Conservation (phyloP, 2,888 invertebrate genomes). For the Patella pellucida region DNA sequence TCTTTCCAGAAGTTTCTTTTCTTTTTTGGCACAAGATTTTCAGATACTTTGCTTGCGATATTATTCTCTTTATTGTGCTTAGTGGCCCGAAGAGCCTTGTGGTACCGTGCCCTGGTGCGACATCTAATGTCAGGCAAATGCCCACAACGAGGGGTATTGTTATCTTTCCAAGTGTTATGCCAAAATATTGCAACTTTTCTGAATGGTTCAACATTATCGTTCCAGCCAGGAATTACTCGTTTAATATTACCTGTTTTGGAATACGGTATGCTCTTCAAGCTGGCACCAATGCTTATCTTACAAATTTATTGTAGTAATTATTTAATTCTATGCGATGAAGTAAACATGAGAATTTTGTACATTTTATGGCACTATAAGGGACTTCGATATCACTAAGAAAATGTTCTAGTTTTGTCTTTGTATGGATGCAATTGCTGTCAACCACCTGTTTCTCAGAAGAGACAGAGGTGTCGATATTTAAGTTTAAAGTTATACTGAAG, state of each 20-base stretch:
- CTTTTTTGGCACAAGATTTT: background rate
- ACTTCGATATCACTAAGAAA: background rate
- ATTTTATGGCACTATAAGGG: background rate
- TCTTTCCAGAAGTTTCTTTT: slow-evolving; percentile 4
- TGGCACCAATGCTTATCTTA: background rate
- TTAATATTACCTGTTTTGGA: background rate
- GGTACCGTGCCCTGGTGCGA: background rate
- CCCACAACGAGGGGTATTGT: background rate
- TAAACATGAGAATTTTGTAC: background rate
- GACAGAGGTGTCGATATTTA: background rate
- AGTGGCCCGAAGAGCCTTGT: background rate
- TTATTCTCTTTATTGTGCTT: background rate
- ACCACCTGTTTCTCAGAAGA: background rate
- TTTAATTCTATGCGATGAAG: background rate
- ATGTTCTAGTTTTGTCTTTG: background rate
- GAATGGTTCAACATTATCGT: background rate
- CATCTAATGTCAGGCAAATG: background rate
- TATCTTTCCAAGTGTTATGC: slow-evolving; percentile 1
- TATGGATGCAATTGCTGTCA: background rate
- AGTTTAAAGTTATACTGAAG: background rate
- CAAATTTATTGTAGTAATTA: background rate
- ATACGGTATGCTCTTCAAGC: background rate
- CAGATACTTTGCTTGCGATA: background rate
- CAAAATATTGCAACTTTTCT: background rate
- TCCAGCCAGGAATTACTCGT: slow-evolving; percentile 1